phyloP scores from a whole-genome alignment of 2,797 vertebrate genomes.

The Danio albolineatus region DNA sequence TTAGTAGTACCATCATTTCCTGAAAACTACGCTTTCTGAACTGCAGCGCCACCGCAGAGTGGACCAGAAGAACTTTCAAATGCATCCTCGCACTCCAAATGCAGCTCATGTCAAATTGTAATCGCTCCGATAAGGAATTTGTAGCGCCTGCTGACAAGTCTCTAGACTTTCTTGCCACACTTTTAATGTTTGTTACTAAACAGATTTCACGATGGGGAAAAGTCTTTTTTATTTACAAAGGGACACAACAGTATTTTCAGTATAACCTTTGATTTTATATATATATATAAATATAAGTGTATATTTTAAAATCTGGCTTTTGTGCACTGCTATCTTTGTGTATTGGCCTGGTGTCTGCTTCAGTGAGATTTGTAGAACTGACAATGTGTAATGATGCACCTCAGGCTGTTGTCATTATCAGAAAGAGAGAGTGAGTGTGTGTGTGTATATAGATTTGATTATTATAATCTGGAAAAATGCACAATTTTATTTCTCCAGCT shows the following conservation, averaged over 20 bases:
- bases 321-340: slow-evolving; percentile 62
- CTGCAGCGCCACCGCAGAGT: slow-evolving; percentile 46
- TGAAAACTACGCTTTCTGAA: slow-evolving; percentile 87
- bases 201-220: neutral
- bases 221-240: slow-evolving; percentile 49
- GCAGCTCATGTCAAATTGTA: slow-evolving; percentile 10
- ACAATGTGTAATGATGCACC: slow-evolving; percentile 36
- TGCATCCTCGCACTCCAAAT: slow-evolving; percentile 18
- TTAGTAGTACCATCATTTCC: slow-evolving; percentile 80
- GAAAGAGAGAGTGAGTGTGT: neutral
- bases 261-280: slow-evolving; percentile 62
- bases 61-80: slow-evolving; percentile 28
- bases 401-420: slow-evolving; percentile 25
- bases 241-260: slow-evolving; percentile 67
- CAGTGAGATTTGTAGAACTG: slow-evolving; percentile 54
- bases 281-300: slow-evolving; percentile 58
- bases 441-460: slow-evolving; percentile 33
- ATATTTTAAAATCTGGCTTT: slow-evolving; percentile 66
- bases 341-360: slow-evolving; percentile 67
- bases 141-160: slow-evolving; percentile 20
- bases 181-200: slow-evolving; percentile 31
- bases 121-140: neutral
- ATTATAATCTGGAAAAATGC: slow-evolving; percentile 29
- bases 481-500: slow-evolving; percentile 33
- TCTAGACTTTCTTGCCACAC: slow-evolving; percentile 26